Conservation (phyloP, 2,113 vertebrate genomes). For the Blennius ocellaris region DNA sequence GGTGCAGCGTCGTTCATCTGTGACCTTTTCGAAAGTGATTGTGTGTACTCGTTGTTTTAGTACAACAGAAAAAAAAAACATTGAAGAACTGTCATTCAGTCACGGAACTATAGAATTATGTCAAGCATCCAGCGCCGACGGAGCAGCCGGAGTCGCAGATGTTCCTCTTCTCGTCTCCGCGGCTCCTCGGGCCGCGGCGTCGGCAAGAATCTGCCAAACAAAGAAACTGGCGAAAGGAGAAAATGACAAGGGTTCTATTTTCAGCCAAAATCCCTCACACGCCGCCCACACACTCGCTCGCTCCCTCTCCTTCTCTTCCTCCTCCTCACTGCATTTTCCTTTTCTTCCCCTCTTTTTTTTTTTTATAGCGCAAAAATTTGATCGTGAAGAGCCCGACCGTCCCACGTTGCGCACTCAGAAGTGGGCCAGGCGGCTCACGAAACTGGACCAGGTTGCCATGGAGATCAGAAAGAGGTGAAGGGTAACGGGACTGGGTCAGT, state of each 20-base stretch:
- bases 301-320: constrained; percentile 3
- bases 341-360: constrained; percentile 12
- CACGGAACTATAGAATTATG: constrained; percentile 21
- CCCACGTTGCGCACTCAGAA: constrained; percentile 6
- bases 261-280: constrained; percentile 61
- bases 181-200: constrained; percentile 45
- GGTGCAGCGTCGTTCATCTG: not conserved
- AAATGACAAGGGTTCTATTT: constrained; percentile 80
- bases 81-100: constrained; percentile 7
- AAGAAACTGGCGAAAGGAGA: constrained; percentile 67
- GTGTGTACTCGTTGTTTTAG: not conserved
- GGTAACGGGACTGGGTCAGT: constrained; percentile 61
- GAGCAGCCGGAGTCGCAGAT: constrained; percentile 15
- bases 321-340: constrained; percentile 36
- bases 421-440: constrained; percentile 11
- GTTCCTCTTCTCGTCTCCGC: constrained; percentile 33
- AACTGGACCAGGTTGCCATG: constrained; percentile 36
- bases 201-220: constrained; percentile 50
- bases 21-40: too few relatives aligned
- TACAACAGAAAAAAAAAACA: constrained; percentile 6
- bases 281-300: constrained; percentile 52
- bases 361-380: constrained; percentile 12
- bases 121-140: constrained; percentile 6
- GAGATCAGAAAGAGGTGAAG: constrained; percentile 59
- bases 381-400: constrained; percentile 11